A percentile compares a stretch with the other conserved stretches of the same genome.
Conservation (phyloP, 1,140 invertebrate genomes). For the Argopecten irradians region DNA sequence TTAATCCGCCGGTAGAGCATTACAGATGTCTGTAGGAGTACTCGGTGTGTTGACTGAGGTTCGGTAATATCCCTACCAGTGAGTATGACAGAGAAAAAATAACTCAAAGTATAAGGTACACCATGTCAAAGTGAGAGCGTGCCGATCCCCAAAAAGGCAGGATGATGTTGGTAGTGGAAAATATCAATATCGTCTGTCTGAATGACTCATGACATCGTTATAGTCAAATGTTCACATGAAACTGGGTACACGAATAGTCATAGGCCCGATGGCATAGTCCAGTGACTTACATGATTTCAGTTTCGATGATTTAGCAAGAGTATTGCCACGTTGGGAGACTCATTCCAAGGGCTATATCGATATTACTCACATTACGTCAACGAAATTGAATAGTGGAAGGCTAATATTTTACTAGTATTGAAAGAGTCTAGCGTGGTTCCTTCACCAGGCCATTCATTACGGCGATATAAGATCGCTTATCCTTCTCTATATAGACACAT, state of each 20-base stretch:
- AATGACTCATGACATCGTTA: background rate
- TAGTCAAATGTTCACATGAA: background rate
- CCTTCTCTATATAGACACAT: background rate
- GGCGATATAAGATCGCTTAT: background rate
- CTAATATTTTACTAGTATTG: slow-evolving; percentile 5
- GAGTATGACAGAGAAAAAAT: background rate
- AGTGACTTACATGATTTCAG: background rate
- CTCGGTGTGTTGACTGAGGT: background rate
- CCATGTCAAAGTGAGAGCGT: background rate
- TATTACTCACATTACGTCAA: background rate
- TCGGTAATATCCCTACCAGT: background rate
- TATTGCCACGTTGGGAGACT: background rate
- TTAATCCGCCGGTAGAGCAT: too few species aligned
- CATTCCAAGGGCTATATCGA: background rate
- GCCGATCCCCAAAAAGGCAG: background rate
- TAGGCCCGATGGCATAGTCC: background rate
- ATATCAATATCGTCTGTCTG: background rate
- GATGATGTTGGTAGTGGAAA: slow-evolving; percentile 5
- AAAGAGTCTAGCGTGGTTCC: background rate
- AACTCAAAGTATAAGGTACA: slow-evolving; percentile 6
- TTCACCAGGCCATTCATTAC: background rate
- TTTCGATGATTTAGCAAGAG: background rate
- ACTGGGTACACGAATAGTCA: background rate
- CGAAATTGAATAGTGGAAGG: background rate
- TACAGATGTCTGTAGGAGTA: too few species aligned